Evolutionary conservation across 2,797 vertebrate species (phyloP), one percentile per base, ranked within the genome.

Genomic region (Adelosebastes latens): DNA sequence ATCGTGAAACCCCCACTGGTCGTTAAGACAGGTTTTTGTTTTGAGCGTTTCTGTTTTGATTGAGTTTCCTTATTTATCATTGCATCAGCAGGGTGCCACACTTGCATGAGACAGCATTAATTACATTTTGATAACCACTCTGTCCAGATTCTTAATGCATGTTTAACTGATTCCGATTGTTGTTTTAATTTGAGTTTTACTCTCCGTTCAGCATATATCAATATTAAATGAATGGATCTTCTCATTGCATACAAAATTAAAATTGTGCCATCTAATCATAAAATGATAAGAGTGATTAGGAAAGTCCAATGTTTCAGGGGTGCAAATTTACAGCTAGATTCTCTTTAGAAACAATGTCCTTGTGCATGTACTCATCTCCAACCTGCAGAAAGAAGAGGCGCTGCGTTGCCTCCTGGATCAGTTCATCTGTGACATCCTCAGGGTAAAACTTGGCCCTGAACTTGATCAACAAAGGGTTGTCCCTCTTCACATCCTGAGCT

Each of bases 391-490:
- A 99, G 94, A 99, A 99, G 3, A 99, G 96, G 31, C 97, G 96
- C 83, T 99, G 98, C 0, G 98, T 99, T 85, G 98, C 97, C 72
- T 99, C 98, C 89, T 99, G 98, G 85, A 99, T 99, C 91, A 99
- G 92, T 86, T 99, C 98, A 72, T 99, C 98, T 0, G 96, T 94
- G 25, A 99, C 97, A 59, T 99, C 98, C 87, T 99, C 98, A 0
- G 98, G 98, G 93, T 97, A 99, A 93, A 99, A 99, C 91, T 98
- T 99, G 85, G 96, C 98, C 85, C 98, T 95, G 92, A 99, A 99
- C 93, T 99, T 99, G 79, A 99, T 98, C 82, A 99, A 94, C 91
- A 99, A 80, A 0, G 98, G 98, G 78, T 95, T 98, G 91, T 98
- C 97, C 88, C 97, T 98, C 87, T 97, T 96, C 27, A 98, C 96